Evolutionary conservation across 2,797 vertebrate species (phyloP).

Genomic region (Schizopygopsis pylzovi): DNA sequence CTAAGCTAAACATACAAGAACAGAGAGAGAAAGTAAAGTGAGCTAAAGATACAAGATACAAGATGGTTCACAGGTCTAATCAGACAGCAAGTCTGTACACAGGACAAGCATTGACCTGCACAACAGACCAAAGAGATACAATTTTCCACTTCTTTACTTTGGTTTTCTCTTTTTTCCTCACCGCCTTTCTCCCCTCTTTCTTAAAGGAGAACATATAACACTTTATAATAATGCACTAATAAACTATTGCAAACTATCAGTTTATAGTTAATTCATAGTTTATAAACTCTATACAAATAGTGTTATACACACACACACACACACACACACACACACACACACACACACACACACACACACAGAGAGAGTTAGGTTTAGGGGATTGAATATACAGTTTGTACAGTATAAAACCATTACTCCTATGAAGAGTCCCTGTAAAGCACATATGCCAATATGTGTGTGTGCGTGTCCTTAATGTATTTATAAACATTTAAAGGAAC

Average conservation of each 20-base stretch:
- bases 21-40: constrained; percentile 1
- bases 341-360: too few species aligned
- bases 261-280: too few species aligned
- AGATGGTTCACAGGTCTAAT: constrained; percentile 19
- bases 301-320: too few species aligned
- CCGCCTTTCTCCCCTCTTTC: not conserved
- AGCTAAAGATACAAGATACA: not conserved
- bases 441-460: not conserved
- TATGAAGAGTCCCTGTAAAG: not conserved
- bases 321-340: too few species aligned
- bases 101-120: constrained; percentile 17
- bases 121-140: constrained; percentile 17
- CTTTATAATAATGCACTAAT: not conserved
- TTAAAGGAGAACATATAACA: not conserved
- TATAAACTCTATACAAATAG: too few species aligned
- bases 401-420: too few species aligned
- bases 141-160: not conserved
- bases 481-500: too few species aligned
- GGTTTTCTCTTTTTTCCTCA: constrained; percentile 12
- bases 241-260: not conserved
- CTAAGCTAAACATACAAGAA: constrained; percentile 46
- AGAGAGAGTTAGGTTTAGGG: too few species aligned
- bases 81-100: constrained; percentile 1
- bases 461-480: not conserved
- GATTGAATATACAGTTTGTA: too few species aligned